Conservation (phyloP, 2,113 vertebrate species). For the Bubalus kerabau region DNA sequence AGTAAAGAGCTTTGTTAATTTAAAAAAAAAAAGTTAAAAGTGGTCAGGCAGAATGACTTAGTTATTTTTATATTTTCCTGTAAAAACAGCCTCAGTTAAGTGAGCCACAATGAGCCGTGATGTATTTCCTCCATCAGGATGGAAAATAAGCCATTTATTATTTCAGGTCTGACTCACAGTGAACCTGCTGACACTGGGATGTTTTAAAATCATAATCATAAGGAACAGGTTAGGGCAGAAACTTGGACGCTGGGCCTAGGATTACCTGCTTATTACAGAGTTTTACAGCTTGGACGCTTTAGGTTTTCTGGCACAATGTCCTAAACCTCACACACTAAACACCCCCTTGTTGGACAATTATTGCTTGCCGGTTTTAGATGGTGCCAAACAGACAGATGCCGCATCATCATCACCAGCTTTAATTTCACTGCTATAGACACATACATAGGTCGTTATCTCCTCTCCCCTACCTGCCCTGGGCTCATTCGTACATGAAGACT, state of each 20-base stretch:
- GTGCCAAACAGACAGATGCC: slow-evolving; percentile 88
- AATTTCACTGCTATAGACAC: slow-evolving; percentile 52
- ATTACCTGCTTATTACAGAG: slow-evolving; percentile 82
- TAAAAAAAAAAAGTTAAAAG: slow-evolving; percentile 68
- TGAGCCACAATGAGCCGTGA: slow-evolving; percentile 95
- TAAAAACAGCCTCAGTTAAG: slow-evolving; percentile 85
- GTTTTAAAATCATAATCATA: slow-evolving; percentile 82
- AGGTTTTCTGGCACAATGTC: slow-evolving; percentile 84
- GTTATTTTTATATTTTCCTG: slow-evolving; percentile 99
- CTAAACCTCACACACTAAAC: slow-evolving; percentile 88
- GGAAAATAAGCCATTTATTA: slow-evolving; percentile 98
- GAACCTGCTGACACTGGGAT: slow-evolving; percentile 85
- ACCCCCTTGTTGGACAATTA: slow-evolving; percentile 87
- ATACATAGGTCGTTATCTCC: neutral
- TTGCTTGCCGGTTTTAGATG: slow-evolving; percentile 85
- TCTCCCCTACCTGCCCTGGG: neutral
- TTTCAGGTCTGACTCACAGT: slow-evolving; percentile 90
- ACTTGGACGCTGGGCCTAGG: slow-evolving; percentile 74
- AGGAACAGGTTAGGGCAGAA: slow-evolving; percentile 84
- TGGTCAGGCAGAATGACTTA: slow-evolving; percentile 78
- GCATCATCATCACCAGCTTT: slow-evolving; percentile 76
- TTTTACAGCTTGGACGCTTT: slow-evolving; percentile 80
- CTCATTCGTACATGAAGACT: neutral
- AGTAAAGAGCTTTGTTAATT: slow-evolving; percentile 79
- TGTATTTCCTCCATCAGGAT: slow-evolving; percentile 96